Base-by-base conservation (phyloP, 2,113 vertebrate genomes). In the Terrapene triunguis region DNA sequence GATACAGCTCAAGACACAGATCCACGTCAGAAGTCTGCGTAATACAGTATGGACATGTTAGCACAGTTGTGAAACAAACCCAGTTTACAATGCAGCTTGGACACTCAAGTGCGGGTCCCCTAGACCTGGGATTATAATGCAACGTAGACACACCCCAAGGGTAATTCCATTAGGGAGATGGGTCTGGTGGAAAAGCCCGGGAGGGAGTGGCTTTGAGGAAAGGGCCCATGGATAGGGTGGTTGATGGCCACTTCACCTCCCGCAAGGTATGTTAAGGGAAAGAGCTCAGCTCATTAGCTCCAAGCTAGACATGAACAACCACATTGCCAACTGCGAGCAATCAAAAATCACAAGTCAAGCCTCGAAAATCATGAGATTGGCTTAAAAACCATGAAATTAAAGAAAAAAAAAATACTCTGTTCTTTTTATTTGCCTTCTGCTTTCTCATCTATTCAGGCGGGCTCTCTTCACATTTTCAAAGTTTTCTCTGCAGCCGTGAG, bases 311-410 rank as follows among this genome's bases (percentile, higher is more conserved):
- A 35, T 22, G 35, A 22, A 22, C n/a, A 42, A 74, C n/a, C 38
- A 44, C 72, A 38, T 13, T 42, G 6, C 72, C 72, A 74, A 42
- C 38, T 25, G 24, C 5, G 4, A 65, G 62, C 32, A 4, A 1
- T 8, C 62, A 8, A 65, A n/a, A 19, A n/a, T n/a, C 27, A 16
- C 2, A 4, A 65, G 32, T 65, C 62, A 65, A 16, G 32, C 62
- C 62, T 65, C 16, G 2, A 19, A 65, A 65, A 65, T 35, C 32
- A 65, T n/a, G 22, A 47, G 6, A 1, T n/a, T 16, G 12, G 55
- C 89, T 51, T 0, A 0, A 50, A 90, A 42, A 19, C 50, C 69
- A 17, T 0, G 7, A 80, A 6, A 24, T 0, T 35, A 35, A 65
- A 65, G 62, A 35, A 65, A 65, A 65, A 65, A 65, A 9, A 35